Percentiles rank a stretch among this genome's conserved stretches.
Evolutionary conservation across 2,888 invertebrate genomes (phyloP).

Genomic region (Stenodera caucasica): DNA sequence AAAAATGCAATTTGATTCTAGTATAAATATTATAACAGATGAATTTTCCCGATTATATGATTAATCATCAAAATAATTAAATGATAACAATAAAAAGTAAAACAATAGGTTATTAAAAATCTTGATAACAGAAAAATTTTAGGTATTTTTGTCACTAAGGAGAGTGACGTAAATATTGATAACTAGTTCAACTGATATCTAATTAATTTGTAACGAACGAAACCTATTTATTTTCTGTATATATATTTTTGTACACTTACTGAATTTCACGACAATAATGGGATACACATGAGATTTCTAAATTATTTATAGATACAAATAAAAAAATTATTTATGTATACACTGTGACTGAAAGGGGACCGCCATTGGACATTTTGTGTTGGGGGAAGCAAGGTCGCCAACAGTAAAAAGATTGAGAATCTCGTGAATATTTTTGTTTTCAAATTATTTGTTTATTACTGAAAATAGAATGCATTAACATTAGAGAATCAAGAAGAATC

Average conservation of each 20-base stretch:
- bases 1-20: too few relatives aligned
- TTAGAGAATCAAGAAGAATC: too few relatives aligned
- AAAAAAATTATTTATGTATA: constrained; percentile 25
- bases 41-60: constrained; percentile 7
- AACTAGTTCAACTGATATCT: background rate
- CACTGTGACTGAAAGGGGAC: background rate
- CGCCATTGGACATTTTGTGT: constrained; percentile 1
- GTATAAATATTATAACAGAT: too few relatives aligned
- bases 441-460: too few relatives aligned
- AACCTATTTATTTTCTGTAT: background rate
- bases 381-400: constrained; percentile 4
- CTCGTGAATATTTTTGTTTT: too few relatives aligned
- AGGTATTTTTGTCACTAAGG: constrained; percentile 13
- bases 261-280: background rate
- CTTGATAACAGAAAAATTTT: constrained; percentile 18
- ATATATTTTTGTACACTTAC: background rate
- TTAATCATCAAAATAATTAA: background rate
- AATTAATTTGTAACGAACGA: too few relatives aligned
- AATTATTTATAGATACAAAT: constrained; percentile 10
- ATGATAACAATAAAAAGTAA: constrained; percentile 13
- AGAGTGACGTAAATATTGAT: constrained; percentile 22
- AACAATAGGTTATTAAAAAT: constrained; percentile 19
- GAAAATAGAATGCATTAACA: too few relatives aligned
- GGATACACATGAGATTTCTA: background rate
- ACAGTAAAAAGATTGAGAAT: background rate